phyloP scores from a whole-genome alignment of 2,113 vertebrate genomes.

The Stictonetta naevosa region DNA sequence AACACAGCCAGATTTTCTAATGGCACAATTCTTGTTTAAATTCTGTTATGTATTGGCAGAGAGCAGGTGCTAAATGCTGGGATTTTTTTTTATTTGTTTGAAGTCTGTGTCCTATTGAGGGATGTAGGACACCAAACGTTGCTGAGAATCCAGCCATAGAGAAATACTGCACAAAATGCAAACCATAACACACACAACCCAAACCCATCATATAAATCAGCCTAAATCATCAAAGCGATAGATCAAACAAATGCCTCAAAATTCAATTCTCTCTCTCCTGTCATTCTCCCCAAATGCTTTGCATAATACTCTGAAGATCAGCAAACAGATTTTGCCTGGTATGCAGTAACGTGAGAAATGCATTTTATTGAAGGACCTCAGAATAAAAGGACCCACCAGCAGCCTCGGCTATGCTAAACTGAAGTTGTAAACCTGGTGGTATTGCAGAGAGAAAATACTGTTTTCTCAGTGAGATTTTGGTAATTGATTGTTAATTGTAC shows the following conservation, averaged over 20 bases:
- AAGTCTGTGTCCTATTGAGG: constrained; percentile 6
- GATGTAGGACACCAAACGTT: constrained; percentile 18
- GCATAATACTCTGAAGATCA: constrained; percentile 71
- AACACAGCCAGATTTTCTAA: constrained; percentile 14
- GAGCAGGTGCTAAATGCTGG: constrained; percentile 52
- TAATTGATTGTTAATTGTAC: background rate
- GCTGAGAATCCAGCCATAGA: constrained; percentile 25
- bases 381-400: constrained; percentile 18
- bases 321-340: constrained; percentile 66
- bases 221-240: constrained; percentile 72
- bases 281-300: constrained; percentile 68
- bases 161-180: constrained; percentile 49
- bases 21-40: background rate
- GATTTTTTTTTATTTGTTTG: constrained; percentile 18
- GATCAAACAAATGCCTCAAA: constrained; percentile 72
- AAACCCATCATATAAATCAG: constrained; percentile 69
- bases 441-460: background rate
- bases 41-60: background rate
- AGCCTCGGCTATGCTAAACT: background rate
- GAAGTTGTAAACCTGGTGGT: background rate
- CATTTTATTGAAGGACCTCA: constrained; percentile 32
- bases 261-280: constrained; percentile 59
- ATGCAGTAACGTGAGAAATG: constrained; percentile 56
- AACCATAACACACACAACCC: constrained; percentile 39
- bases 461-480: background rate